phyloP scores from a whole-genome alignment of 2,113 vertebrate species.

The Phalacrocorax carbo region DNA sequence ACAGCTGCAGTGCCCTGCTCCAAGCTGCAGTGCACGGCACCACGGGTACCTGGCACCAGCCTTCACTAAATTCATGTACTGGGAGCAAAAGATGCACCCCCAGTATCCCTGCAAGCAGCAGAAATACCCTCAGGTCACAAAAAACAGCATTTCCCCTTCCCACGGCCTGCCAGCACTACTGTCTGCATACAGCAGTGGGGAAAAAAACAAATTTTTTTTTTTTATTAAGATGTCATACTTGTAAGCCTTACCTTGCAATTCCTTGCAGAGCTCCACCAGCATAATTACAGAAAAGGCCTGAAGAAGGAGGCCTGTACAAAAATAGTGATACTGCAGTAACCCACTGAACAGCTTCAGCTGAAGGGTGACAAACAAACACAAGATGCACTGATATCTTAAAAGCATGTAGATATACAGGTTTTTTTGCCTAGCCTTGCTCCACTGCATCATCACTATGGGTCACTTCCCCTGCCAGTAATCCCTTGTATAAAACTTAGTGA shows the following conservation, averaged over 20 bases:
- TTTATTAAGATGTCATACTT: neutral
- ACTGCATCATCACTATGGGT: fast-evolving
- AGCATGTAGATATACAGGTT: fast-evolving
- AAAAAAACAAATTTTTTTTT: neutral
- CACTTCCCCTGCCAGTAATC: neutral
- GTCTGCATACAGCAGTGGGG: neutral
- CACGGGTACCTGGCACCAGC: neutral
- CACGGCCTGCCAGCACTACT: neutral
- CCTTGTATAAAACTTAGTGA: neutral
- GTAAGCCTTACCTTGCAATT: neutral
- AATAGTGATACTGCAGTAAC: neutral
- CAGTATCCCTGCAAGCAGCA: neutral
- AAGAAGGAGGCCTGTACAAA: neutral
- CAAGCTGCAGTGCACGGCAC: neutral
- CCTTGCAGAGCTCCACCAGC: neutral
- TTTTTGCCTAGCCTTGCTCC: neutral
- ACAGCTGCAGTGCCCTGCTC: neutral
- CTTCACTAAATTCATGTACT: fast-evolving
- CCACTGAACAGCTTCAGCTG: neutral
- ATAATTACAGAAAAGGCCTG: neutral
- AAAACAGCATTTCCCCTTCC: neutral
- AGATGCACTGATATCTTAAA: neutral
- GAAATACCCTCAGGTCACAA: neutral
- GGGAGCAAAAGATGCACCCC: neutral
- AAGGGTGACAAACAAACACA: neutral